Evolutionary conservation across 2,113 vertebrate species (phyloP), one percentile per base, ranked within the genome.

Genomic region (Saimiri boliviensis): DNA sequence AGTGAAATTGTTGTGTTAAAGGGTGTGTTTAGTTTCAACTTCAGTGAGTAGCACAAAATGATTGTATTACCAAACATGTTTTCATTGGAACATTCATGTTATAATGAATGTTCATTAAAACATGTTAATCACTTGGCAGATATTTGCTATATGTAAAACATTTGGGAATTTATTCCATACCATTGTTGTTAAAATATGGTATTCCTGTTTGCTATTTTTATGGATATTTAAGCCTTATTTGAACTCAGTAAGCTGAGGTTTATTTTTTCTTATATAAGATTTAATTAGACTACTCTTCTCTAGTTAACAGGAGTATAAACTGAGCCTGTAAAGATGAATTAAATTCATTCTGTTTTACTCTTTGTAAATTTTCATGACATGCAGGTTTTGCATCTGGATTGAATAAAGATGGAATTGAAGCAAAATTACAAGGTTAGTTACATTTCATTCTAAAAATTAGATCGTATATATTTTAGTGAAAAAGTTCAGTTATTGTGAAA

Each of bases 321-420:
- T 93, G 47, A 93, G 13, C 5, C 30, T 95, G 80, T 81, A 73
- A 91, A 93, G 76, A 86, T 87, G 35, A 96, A 83, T 74, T 93
- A 81, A 97, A 74, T 86, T 19, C 6, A 84, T 83, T 86, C 25
- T 84, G 86, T 96, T 96, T 70, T 98, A 70, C 93, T 82, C 97
- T 96, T 98, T 94, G 68, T 90, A 83, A 81, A 82, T 91, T 84
- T 96, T 97, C 2, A 89, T 94, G 49, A 92, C 27, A 70, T 98
- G 40, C 88, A 99, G 99, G 99, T 97, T 99, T 99, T 98, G 97
- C 99, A 52, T 70, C 98, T 83, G 98, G 98, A 96, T 98, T 99
- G 92, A 99, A 99, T 98, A 99, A 99, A 99, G 95, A 88, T 97
- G 99, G 99, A 98, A 99, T 99, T 96, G 99, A 99, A 99, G 99